These are phyloP conservation scores for Lethenteron camtschaticum DNA, from an alignment of 2,113 vertebrate species.

Conservation along the genomic window DNA sequence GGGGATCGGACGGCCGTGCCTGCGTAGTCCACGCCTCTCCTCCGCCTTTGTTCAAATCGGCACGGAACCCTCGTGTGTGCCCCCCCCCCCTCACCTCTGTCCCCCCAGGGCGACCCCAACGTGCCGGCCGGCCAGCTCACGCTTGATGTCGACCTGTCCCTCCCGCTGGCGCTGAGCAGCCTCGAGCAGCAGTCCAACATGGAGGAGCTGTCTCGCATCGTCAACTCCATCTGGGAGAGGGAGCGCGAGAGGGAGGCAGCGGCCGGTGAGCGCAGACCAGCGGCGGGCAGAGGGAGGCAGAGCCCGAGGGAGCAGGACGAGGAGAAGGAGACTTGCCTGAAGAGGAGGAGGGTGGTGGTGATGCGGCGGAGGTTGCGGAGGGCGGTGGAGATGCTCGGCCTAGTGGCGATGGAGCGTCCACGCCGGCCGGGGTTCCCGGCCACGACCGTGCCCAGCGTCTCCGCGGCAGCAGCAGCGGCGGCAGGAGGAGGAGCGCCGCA, in stretches of 20 bases:
- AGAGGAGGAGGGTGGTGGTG: neutral
- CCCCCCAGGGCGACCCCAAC: conserved; percentile 65
- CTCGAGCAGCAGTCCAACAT: conserved; percentile 47
- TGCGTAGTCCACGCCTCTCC: neutral
- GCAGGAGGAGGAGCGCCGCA: conserved; percentile 12
- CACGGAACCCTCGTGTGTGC: neutral
- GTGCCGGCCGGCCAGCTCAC: conserved; percentile 88
- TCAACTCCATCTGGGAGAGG: conserved; percentile 15
- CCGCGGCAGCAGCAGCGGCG: conserved; percentile 43
- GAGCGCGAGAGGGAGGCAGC: neutral
- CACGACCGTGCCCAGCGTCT: conserved; percentile 21
- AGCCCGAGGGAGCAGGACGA: conserved; percentile 1
- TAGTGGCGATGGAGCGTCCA: too few species aligned
- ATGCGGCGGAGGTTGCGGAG: neutral
- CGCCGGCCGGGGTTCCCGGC: too few species aligned
- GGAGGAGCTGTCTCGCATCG: conserved; percentile 53
- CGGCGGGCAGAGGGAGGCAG: neutral
- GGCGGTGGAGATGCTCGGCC: neutral
- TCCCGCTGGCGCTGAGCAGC: conserved; percentile 48
- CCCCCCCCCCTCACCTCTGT: neutral
- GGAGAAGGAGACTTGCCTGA: neutral
- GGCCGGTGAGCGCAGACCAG: too few species aligned
- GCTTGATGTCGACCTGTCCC: conserved; percentile 49
- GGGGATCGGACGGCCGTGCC: neutral
- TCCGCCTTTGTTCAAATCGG: too few species aligned